Conservation (phyloP, 2,113 vertebrate species). For the Charadrius vociferus region DNA sequence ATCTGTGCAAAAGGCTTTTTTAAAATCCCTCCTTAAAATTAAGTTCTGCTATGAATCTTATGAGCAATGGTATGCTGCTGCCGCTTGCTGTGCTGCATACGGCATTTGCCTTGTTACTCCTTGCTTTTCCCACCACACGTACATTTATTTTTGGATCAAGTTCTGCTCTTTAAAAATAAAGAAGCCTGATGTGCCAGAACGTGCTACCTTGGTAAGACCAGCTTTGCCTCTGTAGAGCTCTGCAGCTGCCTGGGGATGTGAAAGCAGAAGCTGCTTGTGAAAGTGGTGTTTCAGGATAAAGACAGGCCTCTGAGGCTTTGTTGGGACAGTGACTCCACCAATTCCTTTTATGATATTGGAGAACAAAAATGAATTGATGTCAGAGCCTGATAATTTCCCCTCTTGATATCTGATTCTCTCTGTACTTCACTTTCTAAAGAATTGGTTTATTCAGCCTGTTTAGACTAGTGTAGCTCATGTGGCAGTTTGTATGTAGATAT, state of each 20-base stretch:
- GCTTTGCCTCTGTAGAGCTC: neutral
- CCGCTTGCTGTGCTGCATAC: neutral
- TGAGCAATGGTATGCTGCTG: neutral
- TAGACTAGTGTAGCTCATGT: neutral
- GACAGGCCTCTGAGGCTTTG: neutral
- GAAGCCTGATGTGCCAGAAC: neutral
- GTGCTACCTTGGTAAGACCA: neutral
- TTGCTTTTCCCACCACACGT: neutral
- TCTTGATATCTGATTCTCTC: neutral
- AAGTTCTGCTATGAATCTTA: neutral
- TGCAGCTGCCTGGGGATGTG: neutral
- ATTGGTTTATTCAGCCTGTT: neutral
- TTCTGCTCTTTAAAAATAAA: neutral
- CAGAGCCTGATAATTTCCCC: neutral
- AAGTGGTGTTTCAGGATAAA: neutral
- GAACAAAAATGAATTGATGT: neutral
- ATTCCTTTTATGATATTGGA: neutral
- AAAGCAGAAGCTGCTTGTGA: neutral
- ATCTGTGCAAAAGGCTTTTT: neutral
- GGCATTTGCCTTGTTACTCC: neutral
- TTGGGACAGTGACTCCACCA: neutral
- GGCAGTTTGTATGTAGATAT: neutral
- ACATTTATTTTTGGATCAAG: neutral
- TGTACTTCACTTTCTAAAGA: neutral
- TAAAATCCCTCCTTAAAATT: slow-evolving; percentile 1